Base-by-base conservation (phyloP, 2,888 invertebrate genomes). In the Hyppa rectilinea region DNA sequence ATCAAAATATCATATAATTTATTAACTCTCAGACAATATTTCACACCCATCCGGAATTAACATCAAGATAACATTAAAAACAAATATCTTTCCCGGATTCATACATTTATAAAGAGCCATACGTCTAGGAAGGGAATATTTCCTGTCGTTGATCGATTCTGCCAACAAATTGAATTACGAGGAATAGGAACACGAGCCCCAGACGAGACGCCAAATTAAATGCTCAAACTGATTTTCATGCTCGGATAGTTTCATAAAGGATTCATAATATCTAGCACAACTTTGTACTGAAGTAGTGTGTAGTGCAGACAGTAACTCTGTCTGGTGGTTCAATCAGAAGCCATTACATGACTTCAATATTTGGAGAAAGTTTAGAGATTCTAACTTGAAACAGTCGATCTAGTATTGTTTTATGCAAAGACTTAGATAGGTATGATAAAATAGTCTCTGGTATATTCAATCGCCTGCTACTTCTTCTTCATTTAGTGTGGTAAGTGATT, bases 91-190 rank as follows among this genome's bases (percentile, higher is more conserved):
- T 53, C 4, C 26, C 52, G 29, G 56, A 68, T 60, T 38, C 31
- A 40, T 49, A n/a, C 55, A 70, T 74, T 71, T 69, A 63, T 55
- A 71, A 73, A 74, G 71, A 77, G 69, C 78, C 77, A 77, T 76
- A 74, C 79, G 79, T 77, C 85, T 84, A 80, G 86, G 83, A 86
- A 86, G 82, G 77, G 83, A 78, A 89, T 84, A 85, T 90, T 92
- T 91, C 91, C 92, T 88, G 87, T 69, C 84, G 81, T 66, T 90
- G 91, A 92, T 92, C 91, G 92, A 91, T 91, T 91, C 87, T 86
- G 82, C 87, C 90, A 91, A 88, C 92, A 88, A 89, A 93, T 92
- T 90, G 87, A 89, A 91, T 93, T 92, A 91, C 88, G 82, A 86
- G 85, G 86, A 84, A 78, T 85, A 84, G 83, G 76, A 83, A 83